Evolutionary conservation across 92 coral and sea anemone species (phyloP), one percentile per base, ranked within the genome.

Genomic region (Palythoa grandis): DNA sequence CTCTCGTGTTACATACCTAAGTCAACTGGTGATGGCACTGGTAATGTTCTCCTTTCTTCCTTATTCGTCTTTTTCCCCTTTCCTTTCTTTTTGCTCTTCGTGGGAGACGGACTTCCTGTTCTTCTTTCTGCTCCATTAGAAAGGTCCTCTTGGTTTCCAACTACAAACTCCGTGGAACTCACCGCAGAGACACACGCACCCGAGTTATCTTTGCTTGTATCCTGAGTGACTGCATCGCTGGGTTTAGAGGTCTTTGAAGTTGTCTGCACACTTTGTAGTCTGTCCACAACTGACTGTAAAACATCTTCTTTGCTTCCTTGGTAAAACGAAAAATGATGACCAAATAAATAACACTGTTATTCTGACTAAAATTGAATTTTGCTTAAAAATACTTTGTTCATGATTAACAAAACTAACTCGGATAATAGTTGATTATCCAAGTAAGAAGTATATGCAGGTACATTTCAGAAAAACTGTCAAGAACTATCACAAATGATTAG

Each of bases 261-360:
- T 19, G 70, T 80, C 40, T 80, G 74, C n/a, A 48, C 73, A 68
- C 47, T 43, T 17, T 80, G 85, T 23, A 80, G 60, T 80, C 74
- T 47, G 40, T 66, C 72, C 58, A 80, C 61, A 23, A 80, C 60
- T 8, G 72, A 67, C 48, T 80, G 85, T 19, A 80, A 66, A n/a
- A 66, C 85, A 48, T 80, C 74, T 47, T 80, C 74, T 24, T 65
- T 70, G 38, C 23, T 80, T 52, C 85, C 85, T 80, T 63, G 15
- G 5, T 19, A 61, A n/a, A 19, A 78, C 17, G 6, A 2, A 3
- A 79, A 53, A 76, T 1, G 13, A 80, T 15, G 4, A 14, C 24
- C 24, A 12, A 11, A 15, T 9, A 69, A 61, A 23, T 3, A 57
- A 57, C 0, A 0, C 65, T 4, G 1, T 14, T 13, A 11, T 3